phyloP scores from a whole-genome alignment of 2,888 invertebrate species.

The Hirtodrosophila confusa region DNA sequence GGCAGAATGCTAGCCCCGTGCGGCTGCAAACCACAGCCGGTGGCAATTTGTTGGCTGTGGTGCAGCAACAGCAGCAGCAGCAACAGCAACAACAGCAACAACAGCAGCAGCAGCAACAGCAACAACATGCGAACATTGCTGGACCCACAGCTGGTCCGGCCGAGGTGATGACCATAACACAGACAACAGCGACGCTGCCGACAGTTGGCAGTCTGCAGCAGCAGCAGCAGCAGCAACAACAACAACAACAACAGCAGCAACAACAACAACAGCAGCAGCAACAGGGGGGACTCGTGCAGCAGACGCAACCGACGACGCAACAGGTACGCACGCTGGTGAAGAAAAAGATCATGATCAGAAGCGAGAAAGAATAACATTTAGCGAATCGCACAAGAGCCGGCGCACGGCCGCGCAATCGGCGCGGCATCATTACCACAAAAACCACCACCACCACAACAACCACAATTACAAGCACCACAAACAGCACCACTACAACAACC shows the following conservation, averaged over 20 bases:
- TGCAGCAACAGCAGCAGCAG: constrained; percentile 85
- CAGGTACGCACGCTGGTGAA: constrained; percentile 84
- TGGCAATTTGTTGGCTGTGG: constrained; percentile 86
- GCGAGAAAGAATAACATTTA: constrained; percentile 82
- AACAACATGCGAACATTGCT: constrained; percentile 51
- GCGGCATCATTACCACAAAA: constrained; percentile 42
- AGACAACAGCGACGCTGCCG: constrained; percentile 57
- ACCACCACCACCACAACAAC: constrained; percentile 30
- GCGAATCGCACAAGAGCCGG: constrained; percentile 49
- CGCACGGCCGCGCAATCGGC: constrained; percentile 57
- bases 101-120: constrained; percentile 37
- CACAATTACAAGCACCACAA: constrained; percentile 34
- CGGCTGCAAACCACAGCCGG: constrained; percentile 86
- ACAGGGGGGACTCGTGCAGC: constrained; percentile 36
- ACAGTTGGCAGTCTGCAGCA: constrained; percentile 70
- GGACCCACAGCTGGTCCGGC: constrained; percentile 68
- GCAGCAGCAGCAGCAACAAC: constrained; percentile 62
- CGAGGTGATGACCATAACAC: constrained; percentile 83
- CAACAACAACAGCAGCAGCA: constrained; percentile 57
- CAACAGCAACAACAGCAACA: constrained; percentile 31
- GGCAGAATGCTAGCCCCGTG: constrained; percentile 87
- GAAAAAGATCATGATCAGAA: constrained; percentile 84
- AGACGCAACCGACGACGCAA: constrained; percentile 80
- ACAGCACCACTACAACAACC: constrained; percentile 29
- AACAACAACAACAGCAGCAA: constrained; percentile 50